Evolutionary conservation across 2,113 vertebrate genomes (phyloP).

Genomic region (Anguilla rostrata): DNA sequence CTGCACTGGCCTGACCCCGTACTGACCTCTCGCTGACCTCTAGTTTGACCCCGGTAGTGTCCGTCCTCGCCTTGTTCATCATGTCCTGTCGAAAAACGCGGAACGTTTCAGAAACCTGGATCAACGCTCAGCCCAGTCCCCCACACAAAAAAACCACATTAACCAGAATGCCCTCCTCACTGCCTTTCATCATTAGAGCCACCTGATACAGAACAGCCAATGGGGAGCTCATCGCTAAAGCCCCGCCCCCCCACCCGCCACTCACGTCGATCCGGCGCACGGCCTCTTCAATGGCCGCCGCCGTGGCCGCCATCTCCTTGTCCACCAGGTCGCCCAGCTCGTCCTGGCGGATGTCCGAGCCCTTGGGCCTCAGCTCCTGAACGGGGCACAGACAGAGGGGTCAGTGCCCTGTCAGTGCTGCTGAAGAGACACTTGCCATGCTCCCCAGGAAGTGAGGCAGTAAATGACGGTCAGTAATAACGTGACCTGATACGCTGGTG

Average conservation of each 20-base stretch:
- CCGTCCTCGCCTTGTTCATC: constrained; percentile 90
- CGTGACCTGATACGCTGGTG: too few species aligned
- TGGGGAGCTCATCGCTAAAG: too few species aligned
- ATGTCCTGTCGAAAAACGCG: constrained; percentile 77
- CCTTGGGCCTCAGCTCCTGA: constrained; percentile 89
- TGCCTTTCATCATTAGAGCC: too few species aligned
- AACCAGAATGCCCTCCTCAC: too few species aligned
- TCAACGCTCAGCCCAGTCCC: not conserved
- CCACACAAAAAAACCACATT: not conserved
- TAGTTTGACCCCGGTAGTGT: constrained; percentile 86
- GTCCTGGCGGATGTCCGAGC: constrained; percentile 86
- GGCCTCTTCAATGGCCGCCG: constrained; percentile 87
- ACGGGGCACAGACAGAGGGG: not conserved
- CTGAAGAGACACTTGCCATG: too few species aligned
- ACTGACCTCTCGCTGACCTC: constrained; percentile 95
- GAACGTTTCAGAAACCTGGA: not conserved
- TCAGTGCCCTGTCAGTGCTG: too few species aligned
- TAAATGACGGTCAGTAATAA: too few species aligned
- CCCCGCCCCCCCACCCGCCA: not conserved
- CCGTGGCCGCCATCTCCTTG: constrained; percentile 95
- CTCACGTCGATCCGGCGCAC: constrained; percentile 91
- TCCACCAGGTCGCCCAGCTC: constrained; percentile 95
- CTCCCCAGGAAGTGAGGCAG: too few species aligned
- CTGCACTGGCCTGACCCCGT: not conserved
- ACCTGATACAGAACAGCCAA: too few species aligned